Percentiles rank a stretch among this genome's conserved stretches.
phyloP scores from a whole-genome alignment of 2,888 invertebrate genomes.

The Empis stercorea region DNA sequence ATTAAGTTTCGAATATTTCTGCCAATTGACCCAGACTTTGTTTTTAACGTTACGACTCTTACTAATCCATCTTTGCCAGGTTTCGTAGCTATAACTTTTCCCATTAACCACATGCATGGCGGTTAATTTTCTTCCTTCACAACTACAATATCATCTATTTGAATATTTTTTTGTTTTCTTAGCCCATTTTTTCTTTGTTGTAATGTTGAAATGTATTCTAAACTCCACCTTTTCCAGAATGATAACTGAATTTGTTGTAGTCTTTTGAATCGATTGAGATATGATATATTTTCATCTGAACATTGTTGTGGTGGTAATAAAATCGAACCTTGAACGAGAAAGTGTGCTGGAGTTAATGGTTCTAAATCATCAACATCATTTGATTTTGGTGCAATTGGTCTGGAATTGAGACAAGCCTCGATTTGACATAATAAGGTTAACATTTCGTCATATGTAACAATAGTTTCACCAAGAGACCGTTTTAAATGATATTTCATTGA shows the following conservation, averaged over 20 bases:
- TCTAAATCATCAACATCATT: conserved; percentile 7
- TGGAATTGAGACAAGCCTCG: conserved; percentile 18
- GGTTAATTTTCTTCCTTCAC: conserved; percentile 13
- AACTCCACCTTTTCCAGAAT: conserved; percentile 16
- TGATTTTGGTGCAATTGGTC: conserved; percentile 13
- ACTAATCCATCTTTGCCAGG: no score
- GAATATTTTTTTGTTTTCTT: conserved; percentile 1
- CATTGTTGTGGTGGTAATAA: conserved; percentile 6
- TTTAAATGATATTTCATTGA: conserved; percentile 18
- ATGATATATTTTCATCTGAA: no score
- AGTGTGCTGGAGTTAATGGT: conserved; percentile 7
- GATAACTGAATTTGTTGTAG: conserved; percentile 15
- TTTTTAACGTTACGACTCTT: no score
- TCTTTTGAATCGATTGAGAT: conserved; percentile 15
- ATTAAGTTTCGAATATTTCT: no score
- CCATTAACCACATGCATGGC: no score
- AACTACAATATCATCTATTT: conserved; percentile 16
- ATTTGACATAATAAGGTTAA: conserved; percentile 16
- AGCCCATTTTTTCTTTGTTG: conserved; percentile 17
- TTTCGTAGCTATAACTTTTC: no score
- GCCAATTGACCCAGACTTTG: no score
- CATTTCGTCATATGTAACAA: conserved; percentile 17
- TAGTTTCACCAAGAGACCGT: conserved; percentile 13
- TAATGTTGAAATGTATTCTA: conserved; percentile 16
- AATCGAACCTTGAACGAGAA: background rate